Evolutionary conservation across 2,797 vertebrate species (phyloP), one percentile per base, ranked within the genome.

Genomic region (Schizopygopsis malacanthus): DNA sequence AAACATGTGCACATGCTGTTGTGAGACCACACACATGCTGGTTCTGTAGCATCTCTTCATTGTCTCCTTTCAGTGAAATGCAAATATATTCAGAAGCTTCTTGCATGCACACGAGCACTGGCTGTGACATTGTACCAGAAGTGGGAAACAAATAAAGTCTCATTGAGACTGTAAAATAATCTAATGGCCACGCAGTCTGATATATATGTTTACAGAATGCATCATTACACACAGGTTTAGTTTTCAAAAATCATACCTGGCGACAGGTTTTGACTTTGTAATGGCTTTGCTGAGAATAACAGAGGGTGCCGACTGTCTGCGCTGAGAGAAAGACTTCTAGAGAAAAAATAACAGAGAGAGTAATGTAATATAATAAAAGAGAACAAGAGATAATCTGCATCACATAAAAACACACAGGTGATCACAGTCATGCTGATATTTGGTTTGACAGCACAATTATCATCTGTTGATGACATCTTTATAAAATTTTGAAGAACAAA

Each of bases 211-310:
- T 81, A 69, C 12, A 54, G 6, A 56, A 41, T 25, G 39, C 3
- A 56, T 33, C 18, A 76, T 76, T 37, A 61, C 13, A 77, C 20
- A 7, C 33, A 59, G 56, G 10, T 59, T 78, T 59, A 59, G 37
- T 59, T 78, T 78, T 59, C 37, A 59, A 41, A 59, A 2, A 41
- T 25, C 28, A 33, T 87, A 83, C 86, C 82, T 85, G 61, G 72
- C 18, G n/a, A 54, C 56, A 73, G 69, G 56, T 65, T 85, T 87
- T 4, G 83, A 63, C 86, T 83, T 87, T 70, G 72, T 61, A 63
- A 87, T 63, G 6, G 83, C 86, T 82, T 82, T 87, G 73, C 79
- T 87, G 37, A 86, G 73, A 71, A 79, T 86, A 70, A 86, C 10
- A 59, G 85, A 86, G 4, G 85, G 85, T 22, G 85, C 86, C 5